phyloP scores from a whole-genome alignment of 2,797 vertebrate species.

The Oceanodroma leucorhoa region DNA sequence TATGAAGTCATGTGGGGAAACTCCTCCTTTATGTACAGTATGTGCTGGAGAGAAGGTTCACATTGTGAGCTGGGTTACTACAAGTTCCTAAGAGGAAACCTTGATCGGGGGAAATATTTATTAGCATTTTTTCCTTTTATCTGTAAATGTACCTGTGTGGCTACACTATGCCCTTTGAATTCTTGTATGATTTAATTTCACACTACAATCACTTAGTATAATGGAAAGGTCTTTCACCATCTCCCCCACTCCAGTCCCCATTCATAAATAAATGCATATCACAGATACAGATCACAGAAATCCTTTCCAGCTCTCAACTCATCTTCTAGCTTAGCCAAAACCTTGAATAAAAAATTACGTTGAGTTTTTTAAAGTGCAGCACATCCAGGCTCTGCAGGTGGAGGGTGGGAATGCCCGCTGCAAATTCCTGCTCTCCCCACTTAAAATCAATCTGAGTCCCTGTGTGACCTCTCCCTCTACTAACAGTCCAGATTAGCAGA shows the following conservation, averaged over 20 bases:
- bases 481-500: background rate
- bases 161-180: background rate
- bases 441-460: background rate
- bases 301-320: background rate
- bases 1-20: conserved; percentile 41
- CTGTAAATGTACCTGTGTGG: background rate
- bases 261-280: conserved; percentile 37
- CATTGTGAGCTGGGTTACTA: background rate
- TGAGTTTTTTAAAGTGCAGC: background rate
- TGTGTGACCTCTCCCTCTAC: background rate
- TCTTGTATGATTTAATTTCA: background rate
- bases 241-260: background rate
- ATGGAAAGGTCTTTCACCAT: background rate
- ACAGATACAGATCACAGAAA: background rate
- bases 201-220: background rate
- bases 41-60: conserved; percentile 4
- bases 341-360: background rate
- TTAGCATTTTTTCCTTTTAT: conserved; percentile 36
- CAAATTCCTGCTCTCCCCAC: background rate
- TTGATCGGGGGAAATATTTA: background rate
- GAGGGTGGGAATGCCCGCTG: background rate
- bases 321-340: background rate
- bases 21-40: background rate
- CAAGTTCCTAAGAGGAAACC: conserved; percentile 24
- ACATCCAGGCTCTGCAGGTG: background rate